Base-by-base conservation (phyloP, 2,113 vertebrate genomes). In the Apus apus region DNA sequence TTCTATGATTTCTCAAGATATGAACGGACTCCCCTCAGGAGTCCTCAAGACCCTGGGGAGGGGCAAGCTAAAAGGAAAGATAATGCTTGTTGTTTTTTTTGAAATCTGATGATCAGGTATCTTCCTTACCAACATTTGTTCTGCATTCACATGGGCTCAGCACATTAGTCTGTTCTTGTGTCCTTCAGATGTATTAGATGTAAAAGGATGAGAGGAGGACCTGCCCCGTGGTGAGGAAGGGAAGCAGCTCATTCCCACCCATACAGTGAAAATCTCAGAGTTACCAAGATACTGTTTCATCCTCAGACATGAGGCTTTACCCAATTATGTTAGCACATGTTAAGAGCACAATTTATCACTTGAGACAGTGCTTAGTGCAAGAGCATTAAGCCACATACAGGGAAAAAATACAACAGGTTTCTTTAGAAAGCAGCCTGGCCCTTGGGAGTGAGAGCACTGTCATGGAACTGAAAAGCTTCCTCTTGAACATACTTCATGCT, bases 71-170 rank as follows among this genome's bases (percentile, higher is more conserved):
- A 70, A 60, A 60, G 40, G 32, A 68, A 61, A 56, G 13, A 29
- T 3, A 56, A 56, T 36, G 18, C 15, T 25, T 53, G 29, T 13
- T 40, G n/a, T 0, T 15, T 53, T 58, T 60, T 48, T 65, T 3
- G 32, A 51, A 87, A 79, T 27, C 21, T 29, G 23, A 64, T 32
- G 15, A 61, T 61, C 23, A 50, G 58, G 19, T 8, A 56, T 5
- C 23, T 61, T 32, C 38, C 58, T 15, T 8, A 61, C 29, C 48
- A 13, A 48, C 26, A 18, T 29, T 15, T n/a, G 38, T 5, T n/a
- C 36, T 26, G 19, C 0, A 0, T 46, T 5, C 0, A 0, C n/a
- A 4, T 18, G 17, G 48, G 6, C 14, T 72, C 34, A 2, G 22
- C 38, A 11, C 40, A 0, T 8, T 2, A 5, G 5, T 17, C 17